A percentile compares a stretch with the other conserved stretches of the same genome.
These are phyloP conservation scores for Macroramphosus scolopax DNA, from an alignment of 2,797 vertebrate genomes.

Conservation along the genomic window DNA sequence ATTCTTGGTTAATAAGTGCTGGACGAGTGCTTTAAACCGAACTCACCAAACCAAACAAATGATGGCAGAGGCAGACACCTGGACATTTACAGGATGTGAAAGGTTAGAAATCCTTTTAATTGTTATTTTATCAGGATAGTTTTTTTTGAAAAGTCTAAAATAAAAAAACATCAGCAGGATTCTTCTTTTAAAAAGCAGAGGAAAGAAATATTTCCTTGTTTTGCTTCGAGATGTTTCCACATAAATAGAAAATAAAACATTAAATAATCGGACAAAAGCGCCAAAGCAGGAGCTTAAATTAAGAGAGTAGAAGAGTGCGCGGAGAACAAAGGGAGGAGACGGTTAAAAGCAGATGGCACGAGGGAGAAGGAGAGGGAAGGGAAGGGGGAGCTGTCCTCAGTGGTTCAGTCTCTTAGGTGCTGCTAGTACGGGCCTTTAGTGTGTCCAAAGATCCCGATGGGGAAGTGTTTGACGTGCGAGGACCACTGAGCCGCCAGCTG, in stretches of 20 bases:
- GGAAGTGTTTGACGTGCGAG: constrained; percentile 97
- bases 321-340: constrained; percentile 1
- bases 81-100: constrained; percentile 50
- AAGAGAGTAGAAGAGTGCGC: constrained; percentile 49
- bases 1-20: constrained; percentile 51
- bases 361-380: constrained; percentile 14
- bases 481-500: constrained; percentile 99
- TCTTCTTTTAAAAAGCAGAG: constrained; percentile 63
- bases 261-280: constrained; percentile 39
- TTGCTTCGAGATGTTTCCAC: constrained; percentile 53
- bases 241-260: constrained; percentile 71
- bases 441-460: constrained; percentile 95
- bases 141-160: constrained; percentile 58
- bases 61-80: constrained; percentile 18
- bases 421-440: constrained; percentile 88
- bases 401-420: constrained; percentile 55
- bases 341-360: constrained; percentile 66
- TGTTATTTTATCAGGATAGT: constrained; percentile 52
- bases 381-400: constrained; percentile 43
- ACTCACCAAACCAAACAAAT: constrained; percentile 24
- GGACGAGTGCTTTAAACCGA: constrained; percentile 42
- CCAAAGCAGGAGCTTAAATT: constrained; percentile 64
- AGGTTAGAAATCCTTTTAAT: constrained; percentile 54
- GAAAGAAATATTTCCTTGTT: constrained; percentile 60
- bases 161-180: constrained; percentile 73